Base-by-base conservation (phyloP, 1,140 invertebrate genomes). In the Achatina immaculata region DNA sequence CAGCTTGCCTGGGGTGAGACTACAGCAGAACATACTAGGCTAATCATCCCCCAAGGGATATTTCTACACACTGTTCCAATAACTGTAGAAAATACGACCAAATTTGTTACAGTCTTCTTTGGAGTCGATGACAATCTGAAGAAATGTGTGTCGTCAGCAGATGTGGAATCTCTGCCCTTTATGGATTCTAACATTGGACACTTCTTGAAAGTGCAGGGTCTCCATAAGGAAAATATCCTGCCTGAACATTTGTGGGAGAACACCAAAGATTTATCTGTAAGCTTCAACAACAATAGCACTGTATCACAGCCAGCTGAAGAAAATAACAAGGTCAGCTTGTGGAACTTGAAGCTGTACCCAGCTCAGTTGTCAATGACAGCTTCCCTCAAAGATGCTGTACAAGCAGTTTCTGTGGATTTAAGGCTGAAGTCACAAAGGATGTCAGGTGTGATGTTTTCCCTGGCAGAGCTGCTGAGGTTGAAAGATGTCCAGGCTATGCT, bases 41-140 rank as follows among this genome's bases (percentile, higher is more conserved):
- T 87, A 16, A 74, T 81, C 31, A 86, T 92, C 76, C 92, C 92
- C 3, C 66, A 85, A 45, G 77, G 88, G 71, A 82, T 84, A 9
- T 90, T 92, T 55, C 74, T 92, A 0, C 91, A 92, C 80, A 92
- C 92, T 31, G 86, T 91, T 0, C 86, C 91, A 0, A 76, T 92
- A 0, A 83, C 75, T 21, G 28, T 82, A 14, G 73, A 88, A 9
- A 42, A 78, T 34, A 24, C 34, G 9, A 82, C 83, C 11, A 74
- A 85, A 24, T 92, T 85, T 88, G 91, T 91, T 3, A 92, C 92
- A 21, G 71, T 92, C 24, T 86, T 89, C 71, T 91, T 91, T 81
- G 65, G 87, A 58, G 84, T 91, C 6, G 78, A 88, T 45, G 92
- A 92, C 75, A 87, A 92, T 81, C 75, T 92, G 38, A 93, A 93